These are phyloP conservation scores for Drosophila kanekoi DNA, from an alignment of 2,888 invertebrate species.

Conservation along the genomic window DNA sequence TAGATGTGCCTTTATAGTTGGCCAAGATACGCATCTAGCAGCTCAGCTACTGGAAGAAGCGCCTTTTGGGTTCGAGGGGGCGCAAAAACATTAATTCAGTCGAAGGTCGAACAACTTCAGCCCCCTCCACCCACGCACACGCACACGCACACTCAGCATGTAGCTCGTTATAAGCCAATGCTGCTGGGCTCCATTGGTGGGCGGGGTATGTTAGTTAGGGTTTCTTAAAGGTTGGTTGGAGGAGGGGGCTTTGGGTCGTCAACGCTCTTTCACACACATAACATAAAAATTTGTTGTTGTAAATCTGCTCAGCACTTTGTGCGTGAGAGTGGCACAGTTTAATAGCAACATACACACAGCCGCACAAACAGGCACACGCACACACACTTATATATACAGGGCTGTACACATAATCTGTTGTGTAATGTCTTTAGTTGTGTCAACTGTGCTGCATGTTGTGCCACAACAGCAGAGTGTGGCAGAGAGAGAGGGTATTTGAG, in stretches of 20 bases:
- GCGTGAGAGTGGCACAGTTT: slow-evolving; percentile 64
- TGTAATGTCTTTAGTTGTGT: slow-evolving; percentile 84
- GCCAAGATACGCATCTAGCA: slow-evolving; percentile 68
- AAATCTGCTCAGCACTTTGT: slow-evolving; percentile 73
- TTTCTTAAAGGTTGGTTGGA: background rate
- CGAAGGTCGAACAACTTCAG: slow-evolving; percentile 46
- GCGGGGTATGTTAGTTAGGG: background rate
- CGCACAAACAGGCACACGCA: slow-evolving; percentile 13
- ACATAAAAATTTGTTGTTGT: slow-evolving; percentile 81
- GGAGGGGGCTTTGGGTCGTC: slow-evolving; percentile 34
- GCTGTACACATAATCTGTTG: slow-evolving; percentile 78
- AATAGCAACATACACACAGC: slow-evolving; percentile 49
- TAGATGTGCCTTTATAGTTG: slow-evolving; percentile 56
- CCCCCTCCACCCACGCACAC: background rate
- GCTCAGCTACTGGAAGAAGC: slow-evolving; percentile 13
- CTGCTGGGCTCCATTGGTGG: slow-evolving; percentile 1
- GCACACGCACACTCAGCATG: slow-evolving; percentile 18
- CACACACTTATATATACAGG: slow-evolving; percentile 40
- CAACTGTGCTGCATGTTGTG: slow-evolving; percentile 67
- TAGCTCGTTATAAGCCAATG: slow-evolving; percentile 44
- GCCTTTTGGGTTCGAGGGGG: slow-evolving; percentile 32
- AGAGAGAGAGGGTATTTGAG: background rate
- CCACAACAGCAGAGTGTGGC: slow-evolving; percentile 13
- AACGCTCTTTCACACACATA: slow-evolving; percentile 48
- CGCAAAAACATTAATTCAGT: slow-evolving; percentile 64